Base-by-base conservation (phyloP, 1,140 invertebrate species). In the Cotesia chilonis region DNA sequence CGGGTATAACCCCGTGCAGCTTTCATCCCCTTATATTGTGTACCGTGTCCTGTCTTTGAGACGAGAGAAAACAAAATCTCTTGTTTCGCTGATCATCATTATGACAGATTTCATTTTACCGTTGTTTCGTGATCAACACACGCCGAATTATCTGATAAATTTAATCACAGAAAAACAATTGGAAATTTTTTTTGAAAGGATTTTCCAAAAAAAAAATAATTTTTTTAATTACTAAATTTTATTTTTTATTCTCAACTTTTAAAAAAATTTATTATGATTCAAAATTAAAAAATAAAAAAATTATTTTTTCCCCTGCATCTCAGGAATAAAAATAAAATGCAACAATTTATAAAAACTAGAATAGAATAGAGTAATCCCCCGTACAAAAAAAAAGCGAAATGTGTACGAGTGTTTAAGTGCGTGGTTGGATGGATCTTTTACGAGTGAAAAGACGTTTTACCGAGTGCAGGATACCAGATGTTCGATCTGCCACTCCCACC, bases 401-500 rank as follows among this genome's bases (percentile, higher is more conserved):
- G 52, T 68, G 66, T 51, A 35, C 28, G 51, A 68, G 28, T 54
- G 66, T 68, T 68, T 68, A 36, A 68, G 14, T 68, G 41, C 66
- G 41, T 68, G 64, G 64, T 37, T 41, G 37, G 57, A 59, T 47
- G 64, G 64, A 66, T 66, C 64, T 41, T 54, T 68, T 65, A 41
- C 36, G 63, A 10, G 14, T 20, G 57, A 20, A 59, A 59, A 59
- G 57, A 59, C 57, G 57, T 59, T 51, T 51, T 36, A 28, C 51
- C n/a, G 51, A 68, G 66, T 68, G 28, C 47, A 68, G 66, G 47
- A 68, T 68, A 68, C 38, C 66, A 68, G 66, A 68, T 68, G 66
- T 68, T 68, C 66, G 66, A 68, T 68, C 66, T n/a, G 51, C 66
- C 66, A 68, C 66, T 68, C 66, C 66, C 28, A 55, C 41, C 66